phyloP scores from a whole-genome alignment of 2,888 invertebrate genomes.

The Ichneumon xanthorius region DNA sequence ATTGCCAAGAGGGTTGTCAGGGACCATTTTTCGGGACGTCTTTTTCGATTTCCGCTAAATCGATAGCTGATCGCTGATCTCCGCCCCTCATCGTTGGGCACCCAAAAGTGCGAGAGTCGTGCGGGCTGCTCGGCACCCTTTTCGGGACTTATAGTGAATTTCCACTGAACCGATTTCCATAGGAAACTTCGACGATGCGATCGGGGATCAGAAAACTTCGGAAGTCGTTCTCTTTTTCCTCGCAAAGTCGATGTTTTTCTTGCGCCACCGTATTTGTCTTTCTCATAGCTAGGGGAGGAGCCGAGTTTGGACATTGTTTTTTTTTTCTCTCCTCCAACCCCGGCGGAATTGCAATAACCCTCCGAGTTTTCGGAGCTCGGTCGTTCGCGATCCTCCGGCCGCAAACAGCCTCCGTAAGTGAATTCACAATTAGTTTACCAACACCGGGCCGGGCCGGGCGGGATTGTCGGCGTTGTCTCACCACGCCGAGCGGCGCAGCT shows the following conservation, averaged over 20 bases:
- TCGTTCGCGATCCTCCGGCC: constrained; percentile 5
- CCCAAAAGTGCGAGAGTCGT: not conserved
- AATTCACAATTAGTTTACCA: constrained; percentile 63
- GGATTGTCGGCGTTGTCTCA: constrained; percentile 23
- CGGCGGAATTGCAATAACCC: not conserved
- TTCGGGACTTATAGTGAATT: no score
- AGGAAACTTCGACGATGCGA: no score
- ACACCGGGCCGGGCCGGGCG: constrained; percentile 2
- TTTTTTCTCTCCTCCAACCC: not conserved
- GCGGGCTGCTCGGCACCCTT: not conserved
- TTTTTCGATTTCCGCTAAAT: not conserved
- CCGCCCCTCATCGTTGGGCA: not conserved
- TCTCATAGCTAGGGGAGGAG: not conserved
- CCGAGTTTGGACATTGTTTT: constrained; percentile 11
- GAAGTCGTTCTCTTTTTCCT: no score
- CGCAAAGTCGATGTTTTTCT: not conserved
- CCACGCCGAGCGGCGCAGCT: constrained; percentile 35
- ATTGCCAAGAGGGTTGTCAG: not conserved
- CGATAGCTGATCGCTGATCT: no score
- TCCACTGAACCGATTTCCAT: no score
- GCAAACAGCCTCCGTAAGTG: constrained; percentile 37
- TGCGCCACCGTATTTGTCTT: constrained; percentile 1
- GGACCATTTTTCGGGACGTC: not conserved
- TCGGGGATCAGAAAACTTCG: no score
- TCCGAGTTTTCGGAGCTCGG: constrained; percentile 17